Evolutionary conservation across 2,113 vertebrate genomes (phyloP).

Genomic region (Triplophysa rosa): DNA sequence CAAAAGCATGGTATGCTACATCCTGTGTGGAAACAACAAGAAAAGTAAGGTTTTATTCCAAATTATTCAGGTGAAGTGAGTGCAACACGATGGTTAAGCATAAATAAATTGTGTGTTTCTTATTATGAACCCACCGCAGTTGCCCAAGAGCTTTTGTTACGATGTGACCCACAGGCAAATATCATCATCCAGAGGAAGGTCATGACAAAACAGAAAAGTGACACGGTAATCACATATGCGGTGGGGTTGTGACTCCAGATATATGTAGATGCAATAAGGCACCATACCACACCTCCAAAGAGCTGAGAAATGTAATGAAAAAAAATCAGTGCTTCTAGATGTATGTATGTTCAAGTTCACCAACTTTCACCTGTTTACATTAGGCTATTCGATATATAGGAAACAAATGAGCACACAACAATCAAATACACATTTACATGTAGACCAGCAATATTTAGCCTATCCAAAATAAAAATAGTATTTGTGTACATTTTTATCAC

Average conservation of each 20-base stretch:
- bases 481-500: no score
- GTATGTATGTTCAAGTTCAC: no score
- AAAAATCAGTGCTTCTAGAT: no score
- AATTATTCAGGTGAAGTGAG: neutral
- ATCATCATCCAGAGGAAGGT: slow-evolving; percentile 74
- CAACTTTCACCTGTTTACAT: no score
- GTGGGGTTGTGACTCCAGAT: slow-evolving; percentile 68
- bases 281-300: slow-evolving; percentile 82
- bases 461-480: no score
- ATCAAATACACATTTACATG: no score
- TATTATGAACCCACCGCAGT: slow-evolving; percentile 71
- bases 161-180: slow-evolving; percentile 71
- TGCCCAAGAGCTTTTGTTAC: slow-evolving; percentile 70
- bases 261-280: slow-evolving; percentile 74
- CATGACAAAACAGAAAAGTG: slow-evolving; percentile 79
- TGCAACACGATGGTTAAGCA: neutral
- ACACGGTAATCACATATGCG: slow-evolving; percentile 84
- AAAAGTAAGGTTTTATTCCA: neutral
- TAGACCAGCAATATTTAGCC: no score
- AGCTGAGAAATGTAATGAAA: slow-evolving; percentile 55
- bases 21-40: slow-evolving; percentile 38
- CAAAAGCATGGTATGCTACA: slow-evolving; percentile 64
- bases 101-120: neutral
- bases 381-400: no score
- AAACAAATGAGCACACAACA: no score